Percentiles rank a stretch among this genome's conserved stretches.
Evolutionary conservation across 2,888 invertebrate genomes (phyloP).

Genomic region (Ormyrus rosae): DNA sequence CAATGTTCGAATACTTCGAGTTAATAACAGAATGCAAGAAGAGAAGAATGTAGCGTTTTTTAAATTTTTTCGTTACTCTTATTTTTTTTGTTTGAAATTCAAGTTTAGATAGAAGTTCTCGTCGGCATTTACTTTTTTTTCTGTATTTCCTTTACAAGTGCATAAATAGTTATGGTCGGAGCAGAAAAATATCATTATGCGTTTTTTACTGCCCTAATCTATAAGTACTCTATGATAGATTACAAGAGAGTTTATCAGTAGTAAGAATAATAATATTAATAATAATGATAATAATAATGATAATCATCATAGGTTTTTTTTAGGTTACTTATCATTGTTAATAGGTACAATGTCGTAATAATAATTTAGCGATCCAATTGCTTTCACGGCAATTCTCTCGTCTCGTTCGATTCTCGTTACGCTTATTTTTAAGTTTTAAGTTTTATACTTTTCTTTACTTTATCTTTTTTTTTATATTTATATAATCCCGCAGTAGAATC

Average conservation of each 20-base stretch:
- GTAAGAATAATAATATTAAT: slow-evolving; percentile 60
- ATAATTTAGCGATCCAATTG: slow-evolving; percentile 35
- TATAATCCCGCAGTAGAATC: slow-evolving; percentile 49
- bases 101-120: slow-evolving; percentile 28
- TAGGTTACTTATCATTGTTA: slow-evolving; percentile 60
- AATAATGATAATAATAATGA: slow-evolving; percentile 58
- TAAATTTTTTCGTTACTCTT: slow-evolving; percentile 1
- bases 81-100: background rate
- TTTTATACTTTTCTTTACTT: slow-evolving; percentile 7
- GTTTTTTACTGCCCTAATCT: slow-evolving; percentile 64
- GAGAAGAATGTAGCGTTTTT: slow-evolving; percentile 32
- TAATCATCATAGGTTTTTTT: slow-evolving; percentile 64
- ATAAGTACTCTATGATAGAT: slow-evolving; percentile 64
- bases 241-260: slow-evolving; percentile 67
- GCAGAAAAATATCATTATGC: slow-evolving; percentile 62
- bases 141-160: slow-evolving; percentile 52
- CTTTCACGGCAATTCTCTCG: slow-evolving; percentile 11
- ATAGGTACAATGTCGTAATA: slow-evolving; percentile 57
- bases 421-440: background rate
- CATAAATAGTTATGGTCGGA: slow-evolving; percentile 60
- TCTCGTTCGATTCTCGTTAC: slow-evolving; percentile 11
- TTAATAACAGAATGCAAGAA: slow-evolving; percentile 40
- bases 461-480: background rate
- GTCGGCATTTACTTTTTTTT: slow-evolving; percentile 13
- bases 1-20: slow-evolving; percentile 8